These are phyloP conservation scores for Rhinoraja longicauda DNA, from an alignment of 2,797 vertebrate genomes.

Conservation along the genomic window DNA sequence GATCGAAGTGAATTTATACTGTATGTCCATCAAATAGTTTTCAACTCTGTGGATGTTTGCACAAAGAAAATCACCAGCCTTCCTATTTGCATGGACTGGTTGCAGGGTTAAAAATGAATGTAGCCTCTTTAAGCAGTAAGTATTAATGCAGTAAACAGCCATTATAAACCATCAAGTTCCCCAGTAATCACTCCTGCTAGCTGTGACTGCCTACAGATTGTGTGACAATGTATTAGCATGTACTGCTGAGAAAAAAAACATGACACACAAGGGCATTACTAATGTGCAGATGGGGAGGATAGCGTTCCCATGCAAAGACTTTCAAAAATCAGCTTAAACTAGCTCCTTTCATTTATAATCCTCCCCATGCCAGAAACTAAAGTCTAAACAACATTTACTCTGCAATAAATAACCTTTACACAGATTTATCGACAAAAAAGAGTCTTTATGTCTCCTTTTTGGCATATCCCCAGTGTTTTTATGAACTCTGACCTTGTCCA, in stretches of 20 bases:
- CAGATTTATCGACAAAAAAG: slow-evolving; percentile 39
- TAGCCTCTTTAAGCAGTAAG: slow-evolving; percentile 12
- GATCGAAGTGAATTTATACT: neutral
- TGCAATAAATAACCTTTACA: slow-evolving; percentile 39
- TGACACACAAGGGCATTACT: slow-evolving; percentile 38
- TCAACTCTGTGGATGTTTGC: neutral
- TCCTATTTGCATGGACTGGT: neutral
- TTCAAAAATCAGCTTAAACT: slow-evolving; percentile 39
- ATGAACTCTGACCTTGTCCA: slow-evolving; percentile 35
- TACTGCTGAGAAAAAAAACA: slow-evolving; percentile 37
- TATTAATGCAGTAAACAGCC: slow-evolving; percentile 31
- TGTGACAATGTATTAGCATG: slow-evolving; percentile 38
- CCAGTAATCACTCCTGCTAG: slow-evolving; percentile 34
- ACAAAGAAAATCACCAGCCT: neutral
- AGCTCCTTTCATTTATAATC: slow-evolving; percentile 38
- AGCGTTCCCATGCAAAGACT: slow-evolving; percentile 38
- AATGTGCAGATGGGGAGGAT: slow-evolving; percentile 34
- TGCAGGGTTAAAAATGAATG: slow-evolving; percentile 15
- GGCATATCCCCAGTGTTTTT: slow-evolving; percentile 39
- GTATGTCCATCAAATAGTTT: neutral
- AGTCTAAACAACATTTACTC: slow-evolving; percentile 40
- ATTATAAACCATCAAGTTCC: slow-evolving; percentile 1
- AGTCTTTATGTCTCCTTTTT: slow-evolving; percentile 39
- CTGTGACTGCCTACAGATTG: slow-evolving; percentile 34
- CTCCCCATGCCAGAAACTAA: slow-evolving; percentile 36